Evolutionary conservation across 2,113 vertebrate genomes (phyloP).

Genomic region (Choloepus hoffmanni): DNA sequence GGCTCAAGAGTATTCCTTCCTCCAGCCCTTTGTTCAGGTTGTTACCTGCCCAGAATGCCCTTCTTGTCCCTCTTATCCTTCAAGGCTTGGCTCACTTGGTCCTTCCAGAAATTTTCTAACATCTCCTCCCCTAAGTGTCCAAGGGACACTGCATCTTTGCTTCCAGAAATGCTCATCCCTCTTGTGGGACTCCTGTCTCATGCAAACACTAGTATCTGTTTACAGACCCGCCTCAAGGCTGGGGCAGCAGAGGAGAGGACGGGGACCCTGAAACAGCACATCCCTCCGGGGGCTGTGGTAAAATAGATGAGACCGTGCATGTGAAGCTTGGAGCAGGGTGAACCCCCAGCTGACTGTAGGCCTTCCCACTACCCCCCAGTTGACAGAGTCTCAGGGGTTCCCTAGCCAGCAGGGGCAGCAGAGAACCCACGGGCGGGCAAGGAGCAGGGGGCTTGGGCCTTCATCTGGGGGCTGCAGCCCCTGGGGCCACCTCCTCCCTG

Average conservation of each 20-base stretch:
- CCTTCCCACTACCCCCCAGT: neutral
- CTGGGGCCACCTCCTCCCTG: rapidly evolving
- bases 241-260: neutral
- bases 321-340: neutral
- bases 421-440: rapidly evolving
- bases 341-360: neutral
- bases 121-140: rapidly evolving
- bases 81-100: neutral
- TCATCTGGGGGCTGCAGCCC: neutral
- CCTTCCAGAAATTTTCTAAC: neutral
- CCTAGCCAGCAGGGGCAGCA: neutral
- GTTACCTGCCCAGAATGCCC: neutral
- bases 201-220: neutral
- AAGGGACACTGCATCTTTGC: neutral
- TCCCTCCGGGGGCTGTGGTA: rapidly evolving
- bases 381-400: neutral
- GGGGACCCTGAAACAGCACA: rapidly evolving
- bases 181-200: rapidly evolving
- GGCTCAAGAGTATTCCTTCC: neutral
- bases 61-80: neutral
- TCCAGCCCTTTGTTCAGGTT: rapidly evolving
- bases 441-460: neutral
- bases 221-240: neutral
- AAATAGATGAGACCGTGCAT: neutral
- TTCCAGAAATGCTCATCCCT: neutral